These are phyloP conservation scores for Dicranocentrus wangi DNA, from an alignment of 2,888 invertebrate genomes.

Conservation along the genomic window DNA sequence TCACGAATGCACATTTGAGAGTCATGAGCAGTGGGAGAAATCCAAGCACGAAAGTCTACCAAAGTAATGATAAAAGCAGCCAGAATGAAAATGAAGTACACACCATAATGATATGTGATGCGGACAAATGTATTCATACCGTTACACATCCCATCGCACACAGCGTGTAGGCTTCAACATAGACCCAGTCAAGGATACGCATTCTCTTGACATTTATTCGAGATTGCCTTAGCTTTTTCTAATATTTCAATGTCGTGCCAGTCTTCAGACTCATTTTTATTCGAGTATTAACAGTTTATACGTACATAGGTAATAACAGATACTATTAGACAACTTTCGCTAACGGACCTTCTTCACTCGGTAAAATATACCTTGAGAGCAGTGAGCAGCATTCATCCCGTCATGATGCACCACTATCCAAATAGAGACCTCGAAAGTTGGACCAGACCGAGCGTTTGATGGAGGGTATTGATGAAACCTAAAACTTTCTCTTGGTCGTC, in stretches of 20 bases:
- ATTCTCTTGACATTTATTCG: slow-evolving; percentile 70
- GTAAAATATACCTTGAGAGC: too few species aligned
- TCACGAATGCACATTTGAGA: slow-evolving; percentile 51
- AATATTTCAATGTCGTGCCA: slow-evolving; percentile 70
- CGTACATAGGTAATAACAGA: slow-evolving; percentile 45
- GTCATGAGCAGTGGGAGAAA: slow-evolving; percentile 2
- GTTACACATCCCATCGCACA: slow-evolving; percentile 44
- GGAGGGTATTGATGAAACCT: slow-evolving; percentile 32
- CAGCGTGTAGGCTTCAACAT: neutral
- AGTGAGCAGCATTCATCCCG: too few species aligned
- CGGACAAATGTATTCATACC: slow-evolving; percentile 53
- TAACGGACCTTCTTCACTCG: slow-evolving; percentile 29
- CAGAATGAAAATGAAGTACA: slow-evolving; percentile 57
- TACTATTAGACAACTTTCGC: slow-evolving; percentile 42
- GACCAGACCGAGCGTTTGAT: too few species aligned
- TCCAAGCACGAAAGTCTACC: slow-evolving; percentile 12
- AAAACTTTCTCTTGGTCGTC: slow-evolving; percentile 35
- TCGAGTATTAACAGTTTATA: slow-evolving; percentile 63
- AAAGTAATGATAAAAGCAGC: slow-evolving; percentile 46
- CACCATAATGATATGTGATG: slow-evolving; percentile 61
- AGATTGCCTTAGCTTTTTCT: slow-evolving; percentile 68
- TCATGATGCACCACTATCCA: too few species aligned
- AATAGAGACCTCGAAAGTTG: too few species aligned
- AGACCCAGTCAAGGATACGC: slow-evolving; percentile 46
- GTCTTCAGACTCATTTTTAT: slow-evolving; percentile 68